These are phyloP conservation scores for Leptodactylus fallax DNA, from an alignment of 2,797 vertebrate genomes.

Conservation along the genomic window DNA sequence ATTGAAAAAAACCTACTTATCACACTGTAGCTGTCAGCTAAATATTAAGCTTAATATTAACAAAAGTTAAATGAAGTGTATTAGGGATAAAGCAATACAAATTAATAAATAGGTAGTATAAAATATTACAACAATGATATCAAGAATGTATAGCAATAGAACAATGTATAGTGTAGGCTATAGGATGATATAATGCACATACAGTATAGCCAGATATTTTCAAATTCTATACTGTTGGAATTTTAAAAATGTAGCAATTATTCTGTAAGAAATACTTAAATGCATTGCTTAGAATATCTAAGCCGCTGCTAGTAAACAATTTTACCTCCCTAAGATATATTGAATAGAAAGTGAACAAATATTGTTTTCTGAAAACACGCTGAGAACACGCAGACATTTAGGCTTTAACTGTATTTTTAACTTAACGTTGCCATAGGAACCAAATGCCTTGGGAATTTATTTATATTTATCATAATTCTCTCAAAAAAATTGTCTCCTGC, in stretches of 20 bases:
- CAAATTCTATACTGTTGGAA: background rate
- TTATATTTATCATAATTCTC: slow-evolving; percentile 24
- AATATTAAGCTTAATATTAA: too few species aligned
- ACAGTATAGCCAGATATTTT: background rate
- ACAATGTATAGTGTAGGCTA: background rate
- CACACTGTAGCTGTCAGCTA: too few species aligned
- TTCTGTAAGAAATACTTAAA: background rate
- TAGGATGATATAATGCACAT: background rate
- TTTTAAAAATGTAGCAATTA: background rate
- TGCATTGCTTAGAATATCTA: background rate
- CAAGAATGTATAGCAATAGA: background rate
- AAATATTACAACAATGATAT: background rate
- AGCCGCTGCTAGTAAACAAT: background rate
- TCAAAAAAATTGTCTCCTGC: background rate
- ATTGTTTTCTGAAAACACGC: slow-evolving; percentile 6
- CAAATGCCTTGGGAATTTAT: background rate
- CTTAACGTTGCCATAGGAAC: slow-evolving; percentile 14
- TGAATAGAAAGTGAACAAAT: slow-evolving; percentile 8
- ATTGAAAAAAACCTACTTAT: too few species aligned
- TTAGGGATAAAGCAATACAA: background rate
- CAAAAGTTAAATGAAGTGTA: background rate
- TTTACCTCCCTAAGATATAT: background rate
- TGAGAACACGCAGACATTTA: background rate
- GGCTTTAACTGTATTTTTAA: slow-evolving; percentile 24
- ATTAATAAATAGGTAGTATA: background rate